phyloP scores from a whole-genome alignment of 2,113 vertebrate genomes.

The Bubalus kerabau region DNA sequence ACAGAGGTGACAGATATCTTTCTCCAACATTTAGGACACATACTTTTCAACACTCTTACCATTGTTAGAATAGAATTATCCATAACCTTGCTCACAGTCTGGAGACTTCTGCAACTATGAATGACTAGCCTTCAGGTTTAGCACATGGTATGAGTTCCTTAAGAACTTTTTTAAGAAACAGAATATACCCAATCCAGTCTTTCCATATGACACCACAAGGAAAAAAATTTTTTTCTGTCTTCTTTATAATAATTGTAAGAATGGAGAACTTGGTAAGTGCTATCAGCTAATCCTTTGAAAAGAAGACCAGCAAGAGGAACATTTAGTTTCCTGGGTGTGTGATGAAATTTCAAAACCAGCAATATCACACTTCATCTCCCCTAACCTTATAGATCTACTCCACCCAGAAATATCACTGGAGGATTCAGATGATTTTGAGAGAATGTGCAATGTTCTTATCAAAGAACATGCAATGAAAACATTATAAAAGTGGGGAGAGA shows the following conservation, averaged over 20 bases:
- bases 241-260: slow-evolving; percentile 20
- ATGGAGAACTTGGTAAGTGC: background rate
- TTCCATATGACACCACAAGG: background rate
- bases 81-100: background rate
- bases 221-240: background rate
- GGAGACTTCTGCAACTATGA: background rate
- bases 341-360: slow-evolving; percentile 37
- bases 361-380: background rate
- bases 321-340: slow-evolving; percentile 1
- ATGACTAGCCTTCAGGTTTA: background rate
- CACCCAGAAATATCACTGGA: background rate
- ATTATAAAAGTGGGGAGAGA: background rate
- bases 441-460: slow-evolving; percentile 20
- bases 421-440: slow-evolving; percentile 4
- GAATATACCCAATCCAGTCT: background rate
- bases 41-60: background rate
- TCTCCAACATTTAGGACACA: background rate
- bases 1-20: background rate
- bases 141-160: background rate
- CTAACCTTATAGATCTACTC: background rate
- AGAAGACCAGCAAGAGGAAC: background rate
- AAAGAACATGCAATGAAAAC: slow-evolving; percentile 52
- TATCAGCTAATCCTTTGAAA: slow-evolving; percentile 27
- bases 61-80: background rate
- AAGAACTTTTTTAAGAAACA: background rate